A percentile compares a stretch with the other conserved stretches of the same genome.
Evolutionary conservation across 2,113 vertebrate genomes (phyloP).

Genomic region (Pygoscelis antarcticus): DNA sequence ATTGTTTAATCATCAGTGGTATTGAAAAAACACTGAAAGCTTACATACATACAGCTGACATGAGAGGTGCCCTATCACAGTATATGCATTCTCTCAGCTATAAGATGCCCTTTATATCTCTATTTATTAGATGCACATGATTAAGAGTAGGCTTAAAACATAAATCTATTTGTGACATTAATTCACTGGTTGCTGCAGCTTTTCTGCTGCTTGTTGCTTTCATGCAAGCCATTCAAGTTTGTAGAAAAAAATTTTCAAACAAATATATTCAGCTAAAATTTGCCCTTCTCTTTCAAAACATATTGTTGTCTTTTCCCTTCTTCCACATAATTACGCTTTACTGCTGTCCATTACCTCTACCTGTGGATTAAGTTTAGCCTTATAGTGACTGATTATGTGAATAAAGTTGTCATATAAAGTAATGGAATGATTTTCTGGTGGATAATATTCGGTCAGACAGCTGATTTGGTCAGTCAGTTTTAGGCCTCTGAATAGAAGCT

Average conservation of each 20-base stretch:
- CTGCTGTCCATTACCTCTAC: neutral
- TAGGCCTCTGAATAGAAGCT: neutral
- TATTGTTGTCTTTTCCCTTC: neutral
- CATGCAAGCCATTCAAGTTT: neutral
- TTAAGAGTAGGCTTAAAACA: neutral
- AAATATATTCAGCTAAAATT: neutral
- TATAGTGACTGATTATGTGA: neutral
- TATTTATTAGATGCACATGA: neutral
- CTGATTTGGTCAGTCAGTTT: neutral
- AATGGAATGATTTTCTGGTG: neutral
- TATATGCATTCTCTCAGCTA: neutral
- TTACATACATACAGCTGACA: neutral
- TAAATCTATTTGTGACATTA: neutral
- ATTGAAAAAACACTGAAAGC: neutral
- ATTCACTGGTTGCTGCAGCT: neutral
- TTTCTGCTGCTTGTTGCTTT: neutral
- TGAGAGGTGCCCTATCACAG: neutral
- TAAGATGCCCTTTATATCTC: neutral
- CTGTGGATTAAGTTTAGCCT: neutral
- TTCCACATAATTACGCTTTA: neutral
- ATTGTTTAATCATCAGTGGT: neutral
- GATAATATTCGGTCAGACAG: neutral
- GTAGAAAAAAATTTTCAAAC: neutral
- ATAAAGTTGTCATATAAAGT: neutral
- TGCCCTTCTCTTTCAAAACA: neutral